Evolutionary conservation across 1,140 invertebrate species (phyloP), one percentile per base, ranked within the genome.

Genomic region (Drosophila pallidifrons): DNA sequence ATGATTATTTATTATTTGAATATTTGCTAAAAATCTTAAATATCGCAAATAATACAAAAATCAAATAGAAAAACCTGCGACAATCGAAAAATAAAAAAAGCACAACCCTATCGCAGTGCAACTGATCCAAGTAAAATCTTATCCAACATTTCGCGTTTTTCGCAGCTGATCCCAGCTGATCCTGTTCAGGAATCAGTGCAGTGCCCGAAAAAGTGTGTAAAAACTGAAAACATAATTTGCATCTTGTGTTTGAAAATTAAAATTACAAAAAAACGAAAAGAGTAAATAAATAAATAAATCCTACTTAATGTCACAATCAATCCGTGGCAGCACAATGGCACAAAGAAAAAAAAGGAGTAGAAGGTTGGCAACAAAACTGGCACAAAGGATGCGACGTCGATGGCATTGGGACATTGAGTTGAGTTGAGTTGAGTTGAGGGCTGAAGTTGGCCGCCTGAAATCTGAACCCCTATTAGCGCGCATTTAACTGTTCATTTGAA

Each of bases 401-500:
- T 2, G 35, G 35, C 35, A 38, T 11, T 38, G 8, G 8, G 35
- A 32, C 32, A 32, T 38, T 38, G 35, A 38, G 35, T 38, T 38
- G 30, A 32, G 30, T 32, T 32, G 30, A 32, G 30, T 32, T 32
- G 30, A 32, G 41, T 15, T 32, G 41, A 73, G 59, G 78, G 68
- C 65, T 69, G 73, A 80, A 69, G 77, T 66, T 79, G 67, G 20
- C 20, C 20, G 20, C 20, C 76, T 91, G 90, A 81, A 91, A 91
- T 90, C 74, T 89, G 88, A 91, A 91, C 91, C 91, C 91, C 91
- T 91, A 91, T 91, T 91, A 91, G 90, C 77, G 81, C 83, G 90
- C 91, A 91, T 91, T 91, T 91, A 91, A 79, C 91, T 91, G 91
- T 91, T 91, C 91, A 91, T 91, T 91, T 91, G 82, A 91, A 91